These are phyloP conservation scores for Microtus pennsylvanicus DNA, from an alignment of 2,113 vertebrate species.

Conservation along the genomic window DNA sequence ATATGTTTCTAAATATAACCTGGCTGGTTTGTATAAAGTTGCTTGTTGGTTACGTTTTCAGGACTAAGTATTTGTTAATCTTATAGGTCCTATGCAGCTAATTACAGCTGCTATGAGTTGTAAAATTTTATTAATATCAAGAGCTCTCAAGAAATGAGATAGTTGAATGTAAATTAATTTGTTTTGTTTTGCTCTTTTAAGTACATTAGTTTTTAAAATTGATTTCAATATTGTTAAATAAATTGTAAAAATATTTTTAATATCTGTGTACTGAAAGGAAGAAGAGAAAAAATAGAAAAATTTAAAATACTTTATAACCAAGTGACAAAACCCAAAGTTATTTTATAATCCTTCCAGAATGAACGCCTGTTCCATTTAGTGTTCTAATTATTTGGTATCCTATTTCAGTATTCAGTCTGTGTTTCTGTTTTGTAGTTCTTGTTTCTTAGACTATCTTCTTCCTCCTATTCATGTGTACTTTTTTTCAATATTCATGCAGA, in stretches of 20 bases:
- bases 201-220: background rate
- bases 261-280: background rate
- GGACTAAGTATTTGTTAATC: background rate
- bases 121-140: background rate
- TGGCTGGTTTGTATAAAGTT: background rate
- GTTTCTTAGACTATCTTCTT: background rate
- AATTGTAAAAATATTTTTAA: background rate
- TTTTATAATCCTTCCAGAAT: background rate
- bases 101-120: background rate
- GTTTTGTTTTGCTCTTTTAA: conserved; percentile 1
- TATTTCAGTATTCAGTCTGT: background rate
- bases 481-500: background rate
- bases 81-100: background rate
- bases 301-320: background rate
- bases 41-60: background rate
- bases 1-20: background rate
- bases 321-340: background rate
- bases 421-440: background rate
- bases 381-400: background rate
- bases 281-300: background rate
- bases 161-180: background rate
- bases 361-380: background rate
- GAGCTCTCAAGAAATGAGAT: background rate
- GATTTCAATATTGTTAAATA: background rate
- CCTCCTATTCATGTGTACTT: background rate